A percentile compares a stretch with the other conserved stretches of the same genome.
Evolutionary conservation across 2,113 vertebrate species (phyloP).

Genomic region (Pseudorhombus dupliciocellatus): DNA sequence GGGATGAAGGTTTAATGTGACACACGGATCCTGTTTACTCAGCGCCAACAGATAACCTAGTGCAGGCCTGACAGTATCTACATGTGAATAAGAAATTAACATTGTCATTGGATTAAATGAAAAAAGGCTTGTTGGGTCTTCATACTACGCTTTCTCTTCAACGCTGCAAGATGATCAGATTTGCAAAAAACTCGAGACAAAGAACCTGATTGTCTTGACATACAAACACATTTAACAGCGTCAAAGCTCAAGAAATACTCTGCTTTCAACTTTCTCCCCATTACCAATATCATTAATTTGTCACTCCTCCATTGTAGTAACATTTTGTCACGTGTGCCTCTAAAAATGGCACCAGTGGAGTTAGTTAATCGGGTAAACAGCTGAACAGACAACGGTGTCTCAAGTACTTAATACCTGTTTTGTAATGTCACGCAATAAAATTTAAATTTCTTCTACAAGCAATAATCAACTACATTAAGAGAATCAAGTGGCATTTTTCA

Average conservation of each 20-base stretch:
- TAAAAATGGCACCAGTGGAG: not conserved
- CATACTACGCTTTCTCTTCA: not conserved
- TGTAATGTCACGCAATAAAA: not conserved
- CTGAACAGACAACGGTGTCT: slow-evolving; percentile 1
- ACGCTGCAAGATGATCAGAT: slow-evolving; percentile 8
- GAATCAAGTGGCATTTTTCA: not conserved
- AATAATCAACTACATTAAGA: slow-evolving; percentile 12
- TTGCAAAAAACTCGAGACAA: slow-evolving; percentile 23
- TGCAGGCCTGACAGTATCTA: not conserved
- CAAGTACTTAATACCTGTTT: not conserved
- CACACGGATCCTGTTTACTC: slow-evolving; percentile 9
- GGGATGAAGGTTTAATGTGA: slow-evolving; percentile 10
- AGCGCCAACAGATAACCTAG: slow-evolving; percentile 3
- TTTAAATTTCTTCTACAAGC: not conserved
- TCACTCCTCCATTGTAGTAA: not conserved
- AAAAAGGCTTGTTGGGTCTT: slow-evolving; percentile 27
- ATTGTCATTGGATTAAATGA: slow-evolving; percentile 6
- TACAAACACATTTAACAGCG: not conserved
- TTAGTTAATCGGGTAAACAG: slow-evolving; percentile 15
- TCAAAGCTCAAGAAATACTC: slow-evolving; percentile 2
- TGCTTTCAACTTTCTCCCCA: not conserved
- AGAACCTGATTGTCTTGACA: slow-evolving; percentile 56
- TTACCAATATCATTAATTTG: not conserved
- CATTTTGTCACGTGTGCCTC: not conserved
- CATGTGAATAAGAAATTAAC: slow-evolving; percentile 9